A percentile compares a stretch with the other conserved stretches of the same genome.
These are phyloP conservation scores for Andrena bucephala DNA, from an alignment of 2,888 invertebrate species.

Conservation along the genomic window DNA sequence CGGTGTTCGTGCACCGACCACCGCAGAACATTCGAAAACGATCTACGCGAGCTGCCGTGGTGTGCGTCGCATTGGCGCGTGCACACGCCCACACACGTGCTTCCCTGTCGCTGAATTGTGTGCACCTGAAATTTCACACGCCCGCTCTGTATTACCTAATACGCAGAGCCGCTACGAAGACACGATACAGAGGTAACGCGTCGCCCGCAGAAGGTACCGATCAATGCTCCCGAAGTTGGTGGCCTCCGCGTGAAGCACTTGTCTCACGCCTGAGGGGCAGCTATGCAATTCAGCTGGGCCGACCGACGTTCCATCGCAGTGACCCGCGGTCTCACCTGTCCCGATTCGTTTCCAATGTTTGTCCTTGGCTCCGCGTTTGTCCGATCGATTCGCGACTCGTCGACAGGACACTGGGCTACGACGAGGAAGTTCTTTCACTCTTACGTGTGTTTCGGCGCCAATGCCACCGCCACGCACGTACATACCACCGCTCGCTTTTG, in stretches of 20 bases:
- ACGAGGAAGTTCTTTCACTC: conserved; percentile 42
- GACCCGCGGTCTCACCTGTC: neutral
- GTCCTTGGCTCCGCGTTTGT: conserved; percentile 23
- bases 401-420: neutral
- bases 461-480: conserved; percentile 25
- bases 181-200: no score
- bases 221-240: neutral
- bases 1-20: conserved; percentile 26
- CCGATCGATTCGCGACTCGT: conserved; percentile 23
- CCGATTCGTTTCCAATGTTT: conserved; percentile 22
- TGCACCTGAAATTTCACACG: no score
- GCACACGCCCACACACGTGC: neutral
- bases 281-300: neutral
- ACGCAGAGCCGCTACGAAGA: no score
- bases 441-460: conserved; percentile 5
- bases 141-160: no score
- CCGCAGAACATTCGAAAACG: conserved; percentile 51
- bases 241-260: neutral
- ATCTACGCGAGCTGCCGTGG: conserved; percentile 15
- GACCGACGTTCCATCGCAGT: neutral
- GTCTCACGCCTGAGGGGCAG: neutral
- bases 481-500: conserved; percentile 5
- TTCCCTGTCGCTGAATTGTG: no score
- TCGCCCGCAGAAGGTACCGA: neutral
- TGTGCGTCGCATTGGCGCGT: neutral